phyloP scores from a whole-genome alignment of 2,888 invertebrate genomes.

The Spisula subtruncata region DNA sequence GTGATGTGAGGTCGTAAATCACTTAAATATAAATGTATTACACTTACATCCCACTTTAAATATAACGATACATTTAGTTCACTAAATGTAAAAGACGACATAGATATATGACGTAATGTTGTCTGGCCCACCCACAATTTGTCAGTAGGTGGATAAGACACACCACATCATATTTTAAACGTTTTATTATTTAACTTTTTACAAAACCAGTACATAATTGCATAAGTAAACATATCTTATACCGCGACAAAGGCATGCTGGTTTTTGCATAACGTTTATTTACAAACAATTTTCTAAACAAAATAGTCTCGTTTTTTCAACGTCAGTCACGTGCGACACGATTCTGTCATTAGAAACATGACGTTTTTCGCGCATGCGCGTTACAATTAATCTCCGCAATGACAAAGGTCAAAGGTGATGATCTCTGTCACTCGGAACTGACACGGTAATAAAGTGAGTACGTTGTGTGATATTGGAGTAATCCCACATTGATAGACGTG shows the following conservation, averaged over 20 bases:
- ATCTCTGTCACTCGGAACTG: not conserved
- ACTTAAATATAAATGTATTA: too few species aligned
- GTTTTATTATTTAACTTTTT: too few species aligned
- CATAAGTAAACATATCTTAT: too few species aligned
- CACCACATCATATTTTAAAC: too few species aligned
- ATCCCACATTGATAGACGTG: constrained; percentile 18
- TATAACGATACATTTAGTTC: too few species aligned
- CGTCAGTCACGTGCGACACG: not conserved
- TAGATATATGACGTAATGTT: too few species aligned
- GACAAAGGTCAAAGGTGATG: constrained; percentile 24
- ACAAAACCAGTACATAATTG: too few species aligned
- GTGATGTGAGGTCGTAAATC: too few species aligned
- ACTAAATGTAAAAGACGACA: too few species aligned
- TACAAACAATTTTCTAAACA: constrained; percentile 31
- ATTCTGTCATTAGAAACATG: not conserved
- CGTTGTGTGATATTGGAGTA: not conserved
- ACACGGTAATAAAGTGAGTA: constrained; percentile 17
- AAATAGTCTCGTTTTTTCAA: not conserved
- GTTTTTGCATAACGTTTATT: not conserved
- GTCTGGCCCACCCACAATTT: too few species aligned
- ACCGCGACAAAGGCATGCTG: not conserved
- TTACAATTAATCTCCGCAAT: constrained; percentile 2
- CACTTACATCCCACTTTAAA: too few species aligned
- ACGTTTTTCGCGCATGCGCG: constrained; percentile 30
- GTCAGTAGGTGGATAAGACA: too few species aligned